Evolutionary conservation across 2,888 invertebrate genomes (phyloP), one percentile per base, ranked within the genome.

Genomic region (Mamestra brassicae): DNA sequence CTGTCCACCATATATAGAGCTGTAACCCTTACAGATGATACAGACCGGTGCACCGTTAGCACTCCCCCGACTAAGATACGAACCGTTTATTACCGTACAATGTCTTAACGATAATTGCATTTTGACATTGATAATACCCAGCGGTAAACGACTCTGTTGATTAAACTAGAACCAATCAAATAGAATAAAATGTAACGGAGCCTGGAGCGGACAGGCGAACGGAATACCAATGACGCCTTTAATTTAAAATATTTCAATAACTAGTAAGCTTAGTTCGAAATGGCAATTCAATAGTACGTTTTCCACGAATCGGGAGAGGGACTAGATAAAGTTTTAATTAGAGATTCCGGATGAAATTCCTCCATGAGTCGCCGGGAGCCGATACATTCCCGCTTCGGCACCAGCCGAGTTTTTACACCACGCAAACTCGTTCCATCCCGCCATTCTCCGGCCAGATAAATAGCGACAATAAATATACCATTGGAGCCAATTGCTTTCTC

Each of bases 271-370:
- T 64, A 66, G 73, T 66, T 74, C 68, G 54, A 83, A 81, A 85
- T 80, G 58, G 71, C 77, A 74, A 78, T 83, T 68, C 81, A 86
- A 79, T 80, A 83, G 80, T 80, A 79, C 72, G 82, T 76, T 86
- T 91, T 91, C 91, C 87, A 85, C 90, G 91, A 91, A 91, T 81
- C 87, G 66, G 81, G 82, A 84, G 83, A 87, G 83, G 72, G 88
- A 85, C 93, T 96, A 96, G 96, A 95, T 93, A 95, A 96, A 96
- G 93, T 96, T 96, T 96, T 96, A 96, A 96, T 96, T 95, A 94
- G 95, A 92, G 94, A 96, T 95, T 96, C 96, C 96, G 93, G 93
- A 92, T 94, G 93, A 90, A 93, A 95, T 95, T 94, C 95, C 94
- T 90, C 87, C 92, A 92, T 92, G 93, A 93, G 89, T 89, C 92